Base-by-base conservation (phyloP, 2,113 vertebrate species). In the Sinocyclocheilus anophthalmus region DNA sequence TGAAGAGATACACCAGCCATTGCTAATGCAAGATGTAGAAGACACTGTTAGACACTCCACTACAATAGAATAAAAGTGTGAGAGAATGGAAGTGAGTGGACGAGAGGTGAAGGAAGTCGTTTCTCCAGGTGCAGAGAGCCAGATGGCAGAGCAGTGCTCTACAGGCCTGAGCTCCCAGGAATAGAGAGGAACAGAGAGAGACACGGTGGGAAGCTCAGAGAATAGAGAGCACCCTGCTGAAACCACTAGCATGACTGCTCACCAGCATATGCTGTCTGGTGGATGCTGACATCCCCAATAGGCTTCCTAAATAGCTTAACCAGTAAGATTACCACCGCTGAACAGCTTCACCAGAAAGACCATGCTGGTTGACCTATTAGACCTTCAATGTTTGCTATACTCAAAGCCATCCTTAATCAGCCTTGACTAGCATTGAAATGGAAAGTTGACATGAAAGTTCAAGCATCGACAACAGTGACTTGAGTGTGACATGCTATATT, bases 121-220 rank as follows among this genome's bases (percentile, higher is more conserved):
- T 63, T 80, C 11, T 42, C 20, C 14, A 48, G n/a, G 42, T 6
- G 5, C n/a, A 75, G 39, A 76, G 63, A 42, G n/a, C 39, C 75
- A 77, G 61, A 76, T 22, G 30, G 26, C 16, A 57, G 65, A 76
- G 57, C 12, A 75, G 69, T 20, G 55, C 57, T 81, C 78, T 48
- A 63, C 37, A 65, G 78, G 59, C 57, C 78, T 65, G 78, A 81
- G 78, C 78, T 81, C 78, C 59, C 53, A 78, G 57, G 42, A 75
- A 75, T 22, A 30, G 75, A 77, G 48, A 78, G 57, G 42, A 75
- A 75, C 39, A 30, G 75, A 77, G 48, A 77, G 48, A 50, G 48
- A 24, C 88, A 90, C 86, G 88, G 87, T 92, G 92, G 61, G 63
- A 57, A 50, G 24, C 39, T 45, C 59, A 53, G 42, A 72, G 39